A percentile compares a stretch with the other conserved stretches of the same genome.
Conservation (phyloP, 2,888 invertebrate genomes). For the Tenthredo amoena region DNA sequence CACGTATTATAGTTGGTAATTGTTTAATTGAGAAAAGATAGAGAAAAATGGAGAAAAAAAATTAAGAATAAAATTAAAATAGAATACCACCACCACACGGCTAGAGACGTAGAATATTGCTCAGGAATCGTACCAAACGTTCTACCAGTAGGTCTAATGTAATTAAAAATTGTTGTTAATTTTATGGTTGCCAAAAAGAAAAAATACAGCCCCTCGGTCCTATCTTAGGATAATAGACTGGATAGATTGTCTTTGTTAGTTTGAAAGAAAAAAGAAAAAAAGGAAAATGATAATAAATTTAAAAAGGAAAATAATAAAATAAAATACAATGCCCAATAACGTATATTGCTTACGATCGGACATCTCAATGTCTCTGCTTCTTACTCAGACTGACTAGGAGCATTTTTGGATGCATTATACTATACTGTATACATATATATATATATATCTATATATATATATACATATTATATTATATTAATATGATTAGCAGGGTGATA, state of each 20-base stretch:
- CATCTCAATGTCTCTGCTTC: not conserved
- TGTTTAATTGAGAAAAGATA: not conserved
- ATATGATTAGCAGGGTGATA: conserved; percentile 21
- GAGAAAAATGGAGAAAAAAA: not conserved
- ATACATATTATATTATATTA: conserved; percentile 21
- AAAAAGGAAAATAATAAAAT: not conserved
- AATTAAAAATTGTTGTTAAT: conserved; percentile 8
- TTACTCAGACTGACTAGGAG: conserved; percentile 19
- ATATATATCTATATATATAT: not conserved
- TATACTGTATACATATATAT: not conserved
- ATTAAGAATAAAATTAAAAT: not conserved
- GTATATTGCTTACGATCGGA: not conserved
- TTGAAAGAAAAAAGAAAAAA: not conserved
- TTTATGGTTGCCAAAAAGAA: not conserved
- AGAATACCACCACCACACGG: not conserved
- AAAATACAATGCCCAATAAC: not conserved
- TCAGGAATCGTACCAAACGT: conserved; percentile 41
- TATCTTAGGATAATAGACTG: not conserved
- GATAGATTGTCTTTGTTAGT: not conserved
- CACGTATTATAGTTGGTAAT: conserved; percentile 1
- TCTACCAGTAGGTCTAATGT: not conserved
- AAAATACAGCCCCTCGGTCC: not conserved
- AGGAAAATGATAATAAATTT: not conserved
- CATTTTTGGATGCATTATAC: conserved; percentile 32
- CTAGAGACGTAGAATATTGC: conserved; percentile 27